phyloP scores from a whole-genome alignment of 2,113 vertebrate genomes.

The Haliaeetus leucogaster region DNA sequence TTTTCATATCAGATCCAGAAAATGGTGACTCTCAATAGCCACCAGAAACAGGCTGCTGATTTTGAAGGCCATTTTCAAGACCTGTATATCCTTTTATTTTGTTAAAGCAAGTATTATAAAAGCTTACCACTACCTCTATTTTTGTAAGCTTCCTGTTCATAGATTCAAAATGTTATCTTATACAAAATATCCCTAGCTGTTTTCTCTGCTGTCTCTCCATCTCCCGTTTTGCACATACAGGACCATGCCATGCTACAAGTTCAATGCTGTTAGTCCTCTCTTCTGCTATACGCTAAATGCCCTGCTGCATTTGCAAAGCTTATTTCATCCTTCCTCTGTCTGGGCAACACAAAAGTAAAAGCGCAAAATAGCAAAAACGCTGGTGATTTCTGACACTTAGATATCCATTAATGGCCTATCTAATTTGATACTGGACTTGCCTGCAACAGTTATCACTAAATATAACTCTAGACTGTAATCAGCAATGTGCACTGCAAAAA shows the following conservation, averaged over 20 bases:
- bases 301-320: neutral
- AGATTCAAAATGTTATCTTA: neutral
- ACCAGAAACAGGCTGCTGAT: neutral
- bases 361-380: neutral
- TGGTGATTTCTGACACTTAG: neutral
- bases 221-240: neutral
- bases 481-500: neutral
- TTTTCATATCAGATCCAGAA: neutral
- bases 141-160: neutral
- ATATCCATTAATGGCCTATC: neutral
- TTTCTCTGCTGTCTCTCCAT: neutral
- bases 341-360: neutral
- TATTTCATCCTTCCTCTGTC: neutral
- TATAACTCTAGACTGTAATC: neutral
- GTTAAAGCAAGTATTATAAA: neutral
- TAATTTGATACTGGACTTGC: neutral
- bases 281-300: neutral
- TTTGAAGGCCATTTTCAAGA: neutral
- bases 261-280: neutral
- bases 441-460: neutral
- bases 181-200: neutral
- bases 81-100: neutral
- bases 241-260: too few relatives aligned
- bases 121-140: neutral
- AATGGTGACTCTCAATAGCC: neutral